phyloP scores from a whole-genome alignment of 2,888 invertebrate genomes.

The Omphaloscelis lunosa region DNA sequence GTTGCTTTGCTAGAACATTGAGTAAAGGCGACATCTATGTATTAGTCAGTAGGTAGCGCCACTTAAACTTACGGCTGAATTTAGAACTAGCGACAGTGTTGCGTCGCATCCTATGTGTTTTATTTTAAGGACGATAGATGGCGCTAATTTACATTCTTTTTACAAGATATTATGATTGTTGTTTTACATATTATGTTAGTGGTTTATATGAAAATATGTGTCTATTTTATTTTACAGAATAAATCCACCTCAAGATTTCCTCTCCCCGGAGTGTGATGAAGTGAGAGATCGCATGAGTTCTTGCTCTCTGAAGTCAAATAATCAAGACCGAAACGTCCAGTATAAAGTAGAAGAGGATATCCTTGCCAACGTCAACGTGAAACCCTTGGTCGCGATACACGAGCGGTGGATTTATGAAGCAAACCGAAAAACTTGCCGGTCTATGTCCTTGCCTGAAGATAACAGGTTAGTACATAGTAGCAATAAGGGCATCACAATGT shows the following conservation, averaged over 20 bases:
- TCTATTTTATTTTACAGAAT: slow-evolving; percentile 63
- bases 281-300: slow-evolving; percentile 72
- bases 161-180: no score
- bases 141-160: slow-evolving; percentile 7
- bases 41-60: neutral
- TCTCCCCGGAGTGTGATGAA: slow-evolving; percentile 73
- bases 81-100: slow-evolving; percentile 2
- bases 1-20: neutral
- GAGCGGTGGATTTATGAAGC: slow-evolving; percentile 89
- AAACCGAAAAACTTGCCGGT: slow-evolving; percentile 82
- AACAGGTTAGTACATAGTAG: slow-evolving; percentile 75
- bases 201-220: neutral
- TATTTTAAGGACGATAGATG: slow-evolving; percentile 10
- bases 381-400: slow-evolving; percentile 88
- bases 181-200: neutral
- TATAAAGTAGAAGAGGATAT: slow-evolving; percentile 79
- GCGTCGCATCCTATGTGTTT: neutral
- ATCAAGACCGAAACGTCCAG: slow-evolving; percentile 60
- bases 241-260: slow-evolving; percentile 73
- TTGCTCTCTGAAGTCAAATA: slow-evolving; percentile 74
- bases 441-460: slow-evolving; percentile 85
- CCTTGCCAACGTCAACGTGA: slow-evolving; percentile 82
- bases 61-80: neutral
- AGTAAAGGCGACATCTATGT: neutral
- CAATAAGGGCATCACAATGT: slow-evolving; percentile 26